Percentiles rank a stretch among this genome's conserved stretches.
phyloP scores from a whole-genome alignment of 2,797 vertebrate species.

The Anguilla pacifica region DNA sequence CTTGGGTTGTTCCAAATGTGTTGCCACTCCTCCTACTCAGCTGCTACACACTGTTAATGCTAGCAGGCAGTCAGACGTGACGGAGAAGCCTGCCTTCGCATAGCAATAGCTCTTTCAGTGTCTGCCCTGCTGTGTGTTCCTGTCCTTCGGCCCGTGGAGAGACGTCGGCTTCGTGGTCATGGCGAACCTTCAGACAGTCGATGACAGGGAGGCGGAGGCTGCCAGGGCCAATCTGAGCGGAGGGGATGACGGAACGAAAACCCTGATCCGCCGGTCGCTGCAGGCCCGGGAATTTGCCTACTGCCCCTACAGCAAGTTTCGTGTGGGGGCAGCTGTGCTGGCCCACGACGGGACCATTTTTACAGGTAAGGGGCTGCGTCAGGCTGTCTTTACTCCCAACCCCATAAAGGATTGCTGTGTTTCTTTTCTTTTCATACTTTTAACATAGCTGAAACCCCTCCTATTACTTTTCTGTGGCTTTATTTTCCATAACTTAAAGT shows the following conservation, averaged over 20 bases:
- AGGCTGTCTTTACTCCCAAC: not conserved
- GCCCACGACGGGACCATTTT: conserved; percentile 71
- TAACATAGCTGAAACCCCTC: not conserved
- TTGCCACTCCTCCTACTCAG: not conserved
- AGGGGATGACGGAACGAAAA: conserved; percentile 18
- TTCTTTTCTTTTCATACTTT: not conserved
- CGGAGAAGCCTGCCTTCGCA: not conserved
- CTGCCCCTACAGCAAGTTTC: conserved; percentile 90
- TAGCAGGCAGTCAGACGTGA: not conserved
- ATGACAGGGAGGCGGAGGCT: not conserved
- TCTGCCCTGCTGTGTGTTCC: not conserved
- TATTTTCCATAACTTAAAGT: not conserved
- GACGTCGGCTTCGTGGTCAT: not conserved
- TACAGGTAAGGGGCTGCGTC: conserved; percentile 73
- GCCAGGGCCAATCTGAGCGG: not conserved
- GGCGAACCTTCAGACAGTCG: not conserved
- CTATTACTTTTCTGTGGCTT: not conserved
- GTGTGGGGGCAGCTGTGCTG: conserved; percentile 87
- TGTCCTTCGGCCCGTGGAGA: not conserved
- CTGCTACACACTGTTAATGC: not conserved
- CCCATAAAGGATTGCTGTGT: not conserved
- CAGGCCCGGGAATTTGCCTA: conserved; percentile 82
- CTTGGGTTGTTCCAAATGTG: not conserved
- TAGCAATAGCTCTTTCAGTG: not conserved
- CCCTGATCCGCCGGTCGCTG: conserved; percentile 63